Evolutionary conservation across 2,888 invertebrate species (phyloP).

Genomic region (Thecocarcelia acutangulata): DNA sequence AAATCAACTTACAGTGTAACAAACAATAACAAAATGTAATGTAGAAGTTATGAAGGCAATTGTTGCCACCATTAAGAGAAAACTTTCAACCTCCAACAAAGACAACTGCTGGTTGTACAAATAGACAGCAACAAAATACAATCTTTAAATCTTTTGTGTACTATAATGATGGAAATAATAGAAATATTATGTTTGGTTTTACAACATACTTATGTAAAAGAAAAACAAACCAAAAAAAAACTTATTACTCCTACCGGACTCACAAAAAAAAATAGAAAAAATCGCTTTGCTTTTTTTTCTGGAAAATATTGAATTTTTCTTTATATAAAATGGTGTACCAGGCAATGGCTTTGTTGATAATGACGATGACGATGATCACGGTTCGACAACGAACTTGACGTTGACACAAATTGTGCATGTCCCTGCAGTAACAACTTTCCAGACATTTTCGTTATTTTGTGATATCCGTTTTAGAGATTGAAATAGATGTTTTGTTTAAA

Average conservation of each 20-base stretch:
- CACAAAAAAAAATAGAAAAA: conserved; percentile 1
- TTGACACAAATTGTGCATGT: conserved; percentile 57
- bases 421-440: conserved; percentile 63
- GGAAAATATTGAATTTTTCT: too few relatives aligned
- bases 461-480: neutral
- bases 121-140: conserved; percentile 15
- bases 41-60: conserved; percentile 67
- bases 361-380: conserved; percentile 30
- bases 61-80: conserved; percentile 55
- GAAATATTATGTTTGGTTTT: conserved; percentile 60
- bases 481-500: conserved; percentile 32
- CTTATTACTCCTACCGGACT: neutral
- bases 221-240: too few relatives aligned
- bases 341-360: conserved; percentile 26
- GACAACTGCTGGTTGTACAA: neutral
- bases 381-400: conserved; percentile 27
- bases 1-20: conserved; percentile 13
- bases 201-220: conserved; percentile 18
- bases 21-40: conserved; percentile 47
- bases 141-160: conserved; percentile 51
- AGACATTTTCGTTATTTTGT: conserved; percentile 43
- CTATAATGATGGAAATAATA: conserved; percentile 49
- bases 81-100: conserved; percentile 29
- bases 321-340: conserved; percentile 23
- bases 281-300: too few relatives aligned